Base-by-base conservation (phyloP, 2,113 vertebrate species). In the Lepus timidus region DNA sequence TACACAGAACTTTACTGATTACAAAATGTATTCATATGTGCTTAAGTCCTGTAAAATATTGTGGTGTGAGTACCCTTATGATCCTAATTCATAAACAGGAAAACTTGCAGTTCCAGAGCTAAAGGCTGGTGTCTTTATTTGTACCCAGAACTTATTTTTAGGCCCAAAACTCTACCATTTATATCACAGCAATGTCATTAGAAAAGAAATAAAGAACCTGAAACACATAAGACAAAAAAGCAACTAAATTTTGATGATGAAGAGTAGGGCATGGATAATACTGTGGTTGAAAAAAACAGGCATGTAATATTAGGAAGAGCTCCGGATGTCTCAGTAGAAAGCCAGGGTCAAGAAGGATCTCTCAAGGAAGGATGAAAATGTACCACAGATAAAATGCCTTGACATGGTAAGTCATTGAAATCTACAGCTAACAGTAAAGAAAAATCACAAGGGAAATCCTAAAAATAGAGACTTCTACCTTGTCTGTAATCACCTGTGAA, bases 241-340 rank as follows among this genome's bases (percentile, higher is more conserved):
- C 0, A 49, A 33, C 22, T 16, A 13, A 31, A 20, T 68, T 67
- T 52, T 0, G 3, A 29, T 12, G 23, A n/a, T 12, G 20, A n/a
- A 0, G 7, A 13, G 0, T 4, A 6, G 0, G 3, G 1, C 39
- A 73, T 7, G 6, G 62, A 13, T 4, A 51, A 44, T 17, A 8
- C 19, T 25, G 8, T 55, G 33, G 10, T 6, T 92, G 11, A 29
- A 51, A 90, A 85, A 89, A 12, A 6, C 2, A 78, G 29, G 3
- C 2, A 31, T 64, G 14, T 14, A 2, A 25, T 8, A 27, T 13
- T 10, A 22, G 0, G 14, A n/a, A 58, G 31, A 6, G 0, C 5
- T 0, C 4, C 6, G 12, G 27, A 3, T 19, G 4, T 11, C 52
- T n/a, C 7, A 11, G 9, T 10, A 14, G 20, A 61, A 49, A 76